These are phyloP conservation scores for Phalacrocorax carbo DNA, from an alignment of 2,113 vertebrate species.

Conservation along the genomic window DNA sequence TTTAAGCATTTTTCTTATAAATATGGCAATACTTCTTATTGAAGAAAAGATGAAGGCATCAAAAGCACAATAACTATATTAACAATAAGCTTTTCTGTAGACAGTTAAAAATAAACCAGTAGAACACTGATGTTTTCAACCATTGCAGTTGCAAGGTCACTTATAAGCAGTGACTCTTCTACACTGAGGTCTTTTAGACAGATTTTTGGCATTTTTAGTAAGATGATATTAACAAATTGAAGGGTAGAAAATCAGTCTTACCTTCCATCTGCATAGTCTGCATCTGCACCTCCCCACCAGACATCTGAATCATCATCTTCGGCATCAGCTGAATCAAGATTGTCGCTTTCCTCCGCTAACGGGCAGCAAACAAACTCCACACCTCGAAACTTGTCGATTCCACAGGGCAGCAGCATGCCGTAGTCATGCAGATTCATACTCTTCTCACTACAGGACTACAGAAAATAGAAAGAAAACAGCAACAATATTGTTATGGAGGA, in stretches of 20 bases:
- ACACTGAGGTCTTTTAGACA: not conserved
- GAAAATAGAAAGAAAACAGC: not conserved
- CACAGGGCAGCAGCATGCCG: conserved; percentile 95
- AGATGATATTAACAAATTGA: not conserved
- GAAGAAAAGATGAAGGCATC: not conserved
- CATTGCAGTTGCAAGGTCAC: not conserved
- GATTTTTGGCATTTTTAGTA: not conserved
- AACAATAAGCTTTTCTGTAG: not conserved
- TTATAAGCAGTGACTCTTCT: not conserved
- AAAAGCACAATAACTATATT: not conserved
- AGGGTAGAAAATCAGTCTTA: conserved; percentile 49
- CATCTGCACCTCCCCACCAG: conserved; percentile 96
- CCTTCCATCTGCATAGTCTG: conserved; percentile 93
- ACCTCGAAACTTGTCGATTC: conserved; percentile 94
- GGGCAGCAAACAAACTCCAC: conserved; percentile 98
- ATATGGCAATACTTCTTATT: not conserved
- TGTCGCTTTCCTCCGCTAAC: conserved; percentile 79
- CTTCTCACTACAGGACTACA: conserved; percentile 93
- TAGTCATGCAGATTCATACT: conserved; percentile 95
- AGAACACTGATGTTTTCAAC: not conserved
- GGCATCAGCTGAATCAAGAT: conserved; percentile 82
- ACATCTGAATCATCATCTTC: conserved; percentile 95
- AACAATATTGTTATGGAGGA: not conserved
- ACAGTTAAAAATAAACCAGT: not conserved
- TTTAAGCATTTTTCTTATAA: not conserved